Evolutionary conservation across 1,140 invertebrate species (phyloP), one percentile per base, ranked within the genome.

Genomic region (Eurosta solidaginis): DNA sequence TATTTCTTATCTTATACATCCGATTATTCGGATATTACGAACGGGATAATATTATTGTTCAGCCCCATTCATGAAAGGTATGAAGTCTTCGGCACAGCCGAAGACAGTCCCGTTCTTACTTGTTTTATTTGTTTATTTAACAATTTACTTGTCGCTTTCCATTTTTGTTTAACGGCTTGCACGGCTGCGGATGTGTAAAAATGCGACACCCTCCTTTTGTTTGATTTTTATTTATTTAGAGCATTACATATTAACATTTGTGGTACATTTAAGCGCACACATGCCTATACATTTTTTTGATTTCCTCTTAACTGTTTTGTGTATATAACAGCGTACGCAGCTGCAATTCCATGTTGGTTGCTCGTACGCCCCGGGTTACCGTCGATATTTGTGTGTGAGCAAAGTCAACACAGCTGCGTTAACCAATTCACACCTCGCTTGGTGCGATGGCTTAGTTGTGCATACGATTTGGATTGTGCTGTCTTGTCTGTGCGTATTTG

Each of bases 381-480:
- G 10, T 3, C 10, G 3, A 54, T n/a, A n/a, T n/a, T n/a, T n/a
- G n/a, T n/a, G n/a, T n/a, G n/a, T n/a, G n/a, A n/a, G n/a, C 9
- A 22, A 12, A 20, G 50, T 25, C 9, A 3, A 3, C 10, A 27
- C 50, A 54, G 50, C 50, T 54, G 25, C 50, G 50, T 54, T 25
- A 54, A 54, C 50, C 22, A 54, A 25, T 54, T 54, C 50, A 54
- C 50, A 54, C 50, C 50, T 54, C 27, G n/a, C n/a, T n/a, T n/a
- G n/a, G n/a, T n/a, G n/a, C n/a, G n/a, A n/a, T n/a, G n/a, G n/a
- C n/a, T n/a, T n/a, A n/a, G n/a, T n/a, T n/a, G n/a, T n/a, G n/a
- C n/a, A n/a, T n/a, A n/a, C n/a, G n/a, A n/a, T n/a, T n/a, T n/a
- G n/a, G n/a, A n/a, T n/a, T n/a, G n/a, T n/a, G n/a, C n/a, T n/a